Base-by-base conservation (phyloP, 2,113 vertebrate species). In the Tachysurus fulvidraco region DNA sequence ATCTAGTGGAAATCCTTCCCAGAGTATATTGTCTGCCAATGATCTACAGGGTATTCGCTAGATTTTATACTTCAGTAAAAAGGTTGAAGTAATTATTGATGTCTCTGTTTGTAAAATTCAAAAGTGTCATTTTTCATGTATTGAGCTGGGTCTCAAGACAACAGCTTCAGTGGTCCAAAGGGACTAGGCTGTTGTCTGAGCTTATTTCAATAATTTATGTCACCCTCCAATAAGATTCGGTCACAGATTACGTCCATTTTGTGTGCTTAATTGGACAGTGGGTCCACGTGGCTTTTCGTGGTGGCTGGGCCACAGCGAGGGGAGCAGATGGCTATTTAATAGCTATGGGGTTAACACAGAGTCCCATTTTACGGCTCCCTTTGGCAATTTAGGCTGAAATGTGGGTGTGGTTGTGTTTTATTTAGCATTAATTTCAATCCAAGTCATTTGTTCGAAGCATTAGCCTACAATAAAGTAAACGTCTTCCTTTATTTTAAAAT, bases 181-280 rank as follows among this genome's bases (percentile, higher is more conserved):
- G 78, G 81, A 78, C 46, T 52, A 8, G 81, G 52, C 46, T 84
- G 54, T 88, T 55, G 2, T 52, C 83, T 81, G 77, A 54, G 71
- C 52, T 89, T 83, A 95, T 94, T 93, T 91, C 91, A 94, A 95
- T 94, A 95, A 95, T 94, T 94, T 90, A 91, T 77, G 36, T 93
- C 91, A 90, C 93, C 94, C n/a, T 88, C 90, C 91, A 91, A 87
- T 91, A 89, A 88, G 89, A 86, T 87, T 89, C 90, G 90, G 88
- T 91, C 89, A 89, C 74, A 86, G 88, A 90, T 88, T 91, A 89
- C 82, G 84, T 89, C 90, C 88, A 90, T 90, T 92, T 89, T 83
- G 65, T 55, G 83, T 41, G 77, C 21, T 64, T 86, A 90, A 91
- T 90, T 88, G 44, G 67, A 87, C 83, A 87, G 65, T 10, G 11